Conservation (phyloP, 2,888 invertebrate species). For the Osmoderma eremita region DNA sequence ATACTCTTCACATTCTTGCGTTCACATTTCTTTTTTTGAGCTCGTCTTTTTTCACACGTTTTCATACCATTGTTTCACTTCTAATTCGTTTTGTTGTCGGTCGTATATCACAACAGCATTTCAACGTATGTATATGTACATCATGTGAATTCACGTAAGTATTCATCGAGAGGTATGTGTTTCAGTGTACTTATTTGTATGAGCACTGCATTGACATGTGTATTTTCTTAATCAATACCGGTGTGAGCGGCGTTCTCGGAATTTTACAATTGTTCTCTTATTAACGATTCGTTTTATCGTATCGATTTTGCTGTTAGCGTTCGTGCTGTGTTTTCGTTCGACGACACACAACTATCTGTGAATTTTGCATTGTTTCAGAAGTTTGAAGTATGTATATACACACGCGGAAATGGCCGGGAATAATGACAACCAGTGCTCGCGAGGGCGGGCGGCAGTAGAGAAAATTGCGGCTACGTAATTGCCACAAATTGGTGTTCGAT, state of each 20-base stretch:
- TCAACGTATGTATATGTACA: background rate
- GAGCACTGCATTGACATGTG: slow-evolving; percentile 47
- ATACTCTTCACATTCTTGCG: too few species aligned
- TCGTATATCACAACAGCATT: too few species aligned
- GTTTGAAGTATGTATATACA: slow-evolving; percentile 15
- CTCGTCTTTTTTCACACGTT: too few species aligned
- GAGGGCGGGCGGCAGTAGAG: too few species aligned
- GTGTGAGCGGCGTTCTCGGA: slow-evolving; percentile 45
- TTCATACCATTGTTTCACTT: too few species aligned
- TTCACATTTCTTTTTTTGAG: too few species aligned
- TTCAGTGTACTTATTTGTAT: slow-evolving; percentile 43
- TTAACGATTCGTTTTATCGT: slow-evolving; percentile 29
- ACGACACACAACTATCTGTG: background rate
- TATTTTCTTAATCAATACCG: slow-evolving; percentile 52
- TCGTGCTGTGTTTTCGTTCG: slow-evolving; percentile 13
- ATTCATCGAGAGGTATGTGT: background rate
- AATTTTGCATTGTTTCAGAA: slow-evolving; percentile 20
- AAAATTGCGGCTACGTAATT: slow-evolving; percentile 15
- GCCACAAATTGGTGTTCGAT: slow-evolving; percentile 9
- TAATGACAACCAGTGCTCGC: slow-evolving; percentile 15
- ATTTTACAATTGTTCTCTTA: slow-evolving; percentile 43
- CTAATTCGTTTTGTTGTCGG: too few species aligned
- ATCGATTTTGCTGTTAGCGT: slow-evolving; percentile 31
- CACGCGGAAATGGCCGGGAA: background rate
- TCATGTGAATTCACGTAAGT: too few species aligned